Conservation (phyloP, 1,140 invertebrate genomes). For the Pseudomyrmex gracilis region DNA sequence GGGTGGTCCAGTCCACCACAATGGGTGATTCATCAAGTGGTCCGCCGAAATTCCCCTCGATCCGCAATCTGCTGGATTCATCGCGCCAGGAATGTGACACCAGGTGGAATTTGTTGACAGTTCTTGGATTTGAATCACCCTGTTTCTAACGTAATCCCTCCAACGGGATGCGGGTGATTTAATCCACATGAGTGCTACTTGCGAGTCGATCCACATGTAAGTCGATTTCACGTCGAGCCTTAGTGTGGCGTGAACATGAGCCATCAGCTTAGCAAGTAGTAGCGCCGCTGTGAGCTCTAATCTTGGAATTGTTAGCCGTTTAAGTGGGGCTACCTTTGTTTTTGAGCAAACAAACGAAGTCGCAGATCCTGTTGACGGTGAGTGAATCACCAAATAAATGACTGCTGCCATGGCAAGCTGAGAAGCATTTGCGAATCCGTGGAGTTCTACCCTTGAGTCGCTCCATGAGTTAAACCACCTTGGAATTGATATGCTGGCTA, state of each 20-base stretch:
- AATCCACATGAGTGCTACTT: constrained; percentile 28
- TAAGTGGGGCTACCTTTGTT: background rate
- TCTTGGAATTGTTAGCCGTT: background rate
- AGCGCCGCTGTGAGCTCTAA: background rate
- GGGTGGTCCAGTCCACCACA: background rate
- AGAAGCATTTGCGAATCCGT: constrained; percentile 72
- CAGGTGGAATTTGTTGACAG: background rate
- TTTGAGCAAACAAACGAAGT: background rate
- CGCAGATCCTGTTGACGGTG: background rate
- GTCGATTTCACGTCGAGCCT: background rate
- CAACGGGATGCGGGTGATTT: constrained; percentile 34
- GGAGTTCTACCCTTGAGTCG: background rate
- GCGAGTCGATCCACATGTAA: constrained; percentile 3
- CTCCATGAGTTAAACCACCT: constrained; percentile 22
- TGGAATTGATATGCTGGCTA: background rate
- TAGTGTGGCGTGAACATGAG: background rate
- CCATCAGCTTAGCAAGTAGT: background rate
- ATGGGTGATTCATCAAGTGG: background rate
- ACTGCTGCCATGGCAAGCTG: constrained; percentile 62
- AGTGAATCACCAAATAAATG: constrained; percentile 53
- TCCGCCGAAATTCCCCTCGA: background rate
- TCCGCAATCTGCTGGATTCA: background rate
- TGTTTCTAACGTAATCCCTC: constrained; percentile 56
- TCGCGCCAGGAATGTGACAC: background rate
- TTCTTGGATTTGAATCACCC: constrained; percentile 32